Conservation (phyloP, 2,113 vertebrate genomes). For the Neopipo cinnamomea region DNA sequence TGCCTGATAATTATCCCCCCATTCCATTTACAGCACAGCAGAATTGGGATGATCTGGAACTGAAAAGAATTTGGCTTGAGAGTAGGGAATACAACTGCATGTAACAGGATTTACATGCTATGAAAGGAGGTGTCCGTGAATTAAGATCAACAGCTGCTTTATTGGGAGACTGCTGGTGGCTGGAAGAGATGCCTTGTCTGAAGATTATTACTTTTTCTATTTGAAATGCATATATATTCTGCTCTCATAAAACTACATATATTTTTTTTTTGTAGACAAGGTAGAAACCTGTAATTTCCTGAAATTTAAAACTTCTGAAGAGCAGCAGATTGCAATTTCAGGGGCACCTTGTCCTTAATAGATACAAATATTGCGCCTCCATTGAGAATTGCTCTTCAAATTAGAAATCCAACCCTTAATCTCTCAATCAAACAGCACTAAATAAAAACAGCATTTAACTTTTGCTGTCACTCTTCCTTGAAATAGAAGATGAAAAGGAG, state of each 20-base stretch:
- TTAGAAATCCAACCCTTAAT: constrained; percentile 47
- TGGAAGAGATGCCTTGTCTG: not conserved
- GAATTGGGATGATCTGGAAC: not conserved
- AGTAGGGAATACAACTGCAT: not conserved
- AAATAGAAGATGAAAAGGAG: not conserved
- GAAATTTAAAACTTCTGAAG: constrained; percentile 18
- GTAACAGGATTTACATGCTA: not conserved
- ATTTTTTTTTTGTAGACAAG: not conserved
- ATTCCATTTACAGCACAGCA: not conserved
- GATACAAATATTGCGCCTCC: constrained; percentile 20
- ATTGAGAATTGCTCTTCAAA: constrained; percentile 44
- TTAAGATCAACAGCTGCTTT: not conserved
- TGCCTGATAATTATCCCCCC: not conserved
- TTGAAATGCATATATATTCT: not conserved
- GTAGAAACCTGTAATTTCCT: constrained; percentile 1
- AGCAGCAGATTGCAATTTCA: constrained; percentile 39
- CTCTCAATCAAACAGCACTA: constrained; percentile 40
- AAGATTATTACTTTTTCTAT: not conserved
- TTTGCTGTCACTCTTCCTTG: not conserved
- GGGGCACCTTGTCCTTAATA: constrained; percentile 64
- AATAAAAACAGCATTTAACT: constrained; percentile 19
- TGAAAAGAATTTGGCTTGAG: not conserved
- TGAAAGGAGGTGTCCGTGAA: not conserved
- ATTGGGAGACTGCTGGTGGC: not conserved
- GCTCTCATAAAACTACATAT: not conserved